phyloP scores from a whole-genome alignment of 2,113 vertebrate genomes.

The Danionella cerebrum region DNA sequence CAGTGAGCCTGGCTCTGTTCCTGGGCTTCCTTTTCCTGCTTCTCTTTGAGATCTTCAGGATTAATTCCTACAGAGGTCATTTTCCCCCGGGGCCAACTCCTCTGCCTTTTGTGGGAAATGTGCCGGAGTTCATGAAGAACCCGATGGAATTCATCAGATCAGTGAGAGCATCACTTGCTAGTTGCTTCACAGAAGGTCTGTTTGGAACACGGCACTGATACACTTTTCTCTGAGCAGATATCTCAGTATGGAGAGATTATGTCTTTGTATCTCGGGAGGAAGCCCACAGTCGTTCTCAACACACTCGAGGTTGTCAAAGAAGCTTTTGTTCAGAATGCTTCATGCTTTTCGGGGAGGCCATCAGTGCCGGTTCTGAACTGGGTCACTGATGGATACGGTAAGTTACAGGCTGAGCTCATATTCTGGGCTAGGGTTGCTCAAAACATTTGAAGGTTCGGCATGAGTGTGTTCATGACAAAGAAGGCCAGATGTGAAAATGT shows the following conservation, averaged over 20 bases:
- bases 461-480: too few species aligned
- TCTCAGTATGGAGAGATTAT: slow-evolving; percentile 34
- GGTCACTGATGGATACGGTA: slow-evolving; percentile 27
- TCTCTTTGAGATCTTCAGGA: slow-evolving; percentile 27
- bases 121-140: neutral
- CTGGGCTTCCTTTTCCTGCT: slow-evolving; percentile 1
- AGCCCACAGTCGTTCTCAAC: slow-evolving; percentile 24
- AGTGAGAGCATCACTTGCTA: slow-evolving; percentile 12
- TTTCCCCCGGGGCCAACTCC: slow-evolving; percentile 31
- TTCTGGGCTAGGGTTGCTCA: too few species aligned
- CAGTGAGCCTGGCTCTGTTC: neutral
- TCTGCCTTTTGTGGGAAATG: slow-evolving; percentile 24
- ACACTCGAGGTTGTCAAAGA: slow-evolving; percentile 19
- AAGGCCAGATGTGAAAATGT: too few species aligned
- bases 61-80: neutral
- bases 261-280: slow-evolving; percentile 9
- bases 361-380: slow-evolving; percentile 21
- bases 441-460: too few species aligned
- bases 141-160: neutral
- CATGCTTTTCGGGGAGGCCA: slow-evolving; percentile 32
- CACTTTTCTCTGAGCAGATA: neutral
- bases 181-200: too few species aligned
- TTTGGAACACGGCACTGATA: too few species aligned
- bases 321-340: slow-evolving; percentile 33
- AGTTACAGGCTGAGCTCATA: neutral